These are phyloP conservation scores for Tetraodon nigroviridis DNA, from an alignment of 2,113 vertebrate genomes.

Conservation along the genomic window DNA sequence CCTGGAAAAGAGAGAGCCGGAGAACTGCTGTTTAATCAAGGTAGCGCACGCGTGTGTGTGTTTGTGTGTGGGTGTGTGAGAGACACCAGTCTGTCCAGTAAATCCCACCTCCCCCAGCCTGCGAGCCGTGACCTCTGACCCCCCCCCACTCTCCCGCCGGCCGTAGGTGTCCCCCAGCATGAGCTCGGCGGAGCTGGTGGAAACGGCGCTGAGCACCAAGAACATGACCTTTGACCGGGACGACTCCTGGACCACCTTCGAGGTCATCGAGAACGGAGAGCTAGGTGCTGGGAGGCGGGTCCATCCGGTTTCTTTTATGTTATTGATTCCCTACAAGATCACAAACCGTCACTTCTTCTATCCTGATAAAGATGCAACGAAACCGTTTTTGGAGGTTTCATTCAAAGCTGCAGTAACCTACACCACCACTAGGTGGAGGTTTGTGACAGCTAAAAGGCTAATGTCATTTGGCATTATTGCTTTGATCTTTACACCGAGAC, in stretches of 20 bases:
- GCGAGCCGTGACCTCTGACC: not conserved
- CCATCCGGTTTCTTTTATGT: not conserved
- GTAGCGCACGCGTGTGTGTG: slow-evolving; percentile 47
- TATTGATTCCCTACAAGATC: not conserved
- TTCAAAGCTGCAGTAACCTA: too few relatives aligned
- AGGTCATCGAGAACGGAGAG: slow-evolving; percentile 95
- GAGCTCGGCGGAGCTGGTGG: slow-evolving; percentile 83
- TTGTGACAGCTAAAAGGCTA: too few relatives aligned
- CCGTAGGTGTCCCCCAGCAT: slow-evolving; percentile 87
- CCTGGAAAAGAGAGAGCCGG: slow-evolving; percentile 85
- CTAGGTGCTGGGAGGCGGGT: slow-evolving; percentile 73
- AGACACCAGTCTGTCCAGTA: too few relatives aligned
- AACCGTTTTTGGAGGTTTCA: too few relatives aligned
- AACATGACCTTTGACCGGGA: slow-evolving; percentile 70
- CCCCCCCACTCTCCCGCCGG: not conserved
- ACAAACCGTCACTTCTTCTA: too few relatives aligned
- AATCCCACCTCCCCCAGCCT: too few relatives aligned
- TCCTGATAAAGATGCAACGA: too few relatives aligned
- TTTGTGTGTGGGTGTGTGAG: slow-evolving; percentile 7
- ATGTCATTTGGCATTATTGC: too few relatives aligned
- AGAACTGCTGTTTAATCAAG: slow-evolving; percentile 91
- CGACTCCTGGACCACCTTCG: slow-evolving; percentile 86
- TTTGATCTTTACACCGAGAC: too few relatives aligned
- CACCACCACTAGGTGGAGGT: too few relatives aligned
- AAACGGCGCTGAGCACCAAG: slow-evolving; percentile 80